Conservation (phyloP, 2,797 vertebrate genomes). For the Emydoidea blandingii region DNA sequence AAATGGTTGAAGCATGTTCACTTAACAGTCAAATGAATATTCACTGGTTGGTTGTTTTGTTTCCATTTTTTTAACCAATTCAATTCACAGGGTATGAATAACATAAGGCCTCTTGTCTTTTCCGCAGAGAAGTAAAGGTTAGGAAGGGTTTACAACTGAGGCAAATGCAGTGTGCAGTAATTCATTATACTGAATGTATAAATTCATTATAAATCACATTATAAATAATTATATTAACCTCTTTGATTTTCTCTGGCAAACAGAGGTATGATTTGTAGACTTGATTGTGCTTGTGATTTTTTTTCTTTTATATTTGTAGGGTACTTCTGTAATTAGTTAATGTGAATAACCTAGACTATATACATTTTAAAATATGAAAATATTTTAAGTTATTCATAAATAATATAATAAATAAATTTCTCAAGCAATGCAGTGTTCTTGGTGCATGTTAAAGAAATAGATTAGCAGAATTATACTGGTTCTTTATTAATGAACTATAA, state of each 20-base stretch:
- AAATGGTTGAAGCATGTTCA: neutral
- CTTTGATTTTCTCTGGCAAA: neutral
- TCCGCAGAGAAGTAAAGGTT: neutral
- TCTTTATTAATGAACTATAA: neutral
- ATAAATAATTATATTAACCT: neutral
- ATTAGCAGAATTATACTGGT: neutral
- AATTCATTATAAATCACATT: slow-evolving; percentile 2
- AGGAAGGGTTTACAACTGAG: neutral
- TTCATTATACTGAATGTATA: neutral
- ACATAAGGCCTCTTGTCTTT: neutral
- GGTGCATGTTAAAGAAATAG: neutral
- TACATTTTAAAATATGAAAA: neutral
- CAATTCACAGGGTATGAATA: neutral
- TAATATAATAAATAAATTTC: neutral
- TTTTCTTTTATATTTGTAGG: neutral
- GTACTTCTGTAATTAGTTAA: neutral
- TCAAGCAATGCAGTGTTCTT: neutral
- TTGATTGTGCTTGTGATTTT: neutral
- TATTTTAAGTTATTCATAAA: neutral
- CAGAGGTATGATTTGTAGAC: neutral
- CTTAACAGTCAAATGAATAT: neutral
- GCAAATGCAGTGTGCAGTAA: neutral
- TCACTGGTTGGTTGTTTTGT: neutral
- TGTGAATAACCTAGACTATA: neutral
- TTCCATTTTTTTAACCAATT: neutral